Conservation (phyloP, 2,797 vertebrate genomes). For the Cryptoblepharus egeriae region DNA sequence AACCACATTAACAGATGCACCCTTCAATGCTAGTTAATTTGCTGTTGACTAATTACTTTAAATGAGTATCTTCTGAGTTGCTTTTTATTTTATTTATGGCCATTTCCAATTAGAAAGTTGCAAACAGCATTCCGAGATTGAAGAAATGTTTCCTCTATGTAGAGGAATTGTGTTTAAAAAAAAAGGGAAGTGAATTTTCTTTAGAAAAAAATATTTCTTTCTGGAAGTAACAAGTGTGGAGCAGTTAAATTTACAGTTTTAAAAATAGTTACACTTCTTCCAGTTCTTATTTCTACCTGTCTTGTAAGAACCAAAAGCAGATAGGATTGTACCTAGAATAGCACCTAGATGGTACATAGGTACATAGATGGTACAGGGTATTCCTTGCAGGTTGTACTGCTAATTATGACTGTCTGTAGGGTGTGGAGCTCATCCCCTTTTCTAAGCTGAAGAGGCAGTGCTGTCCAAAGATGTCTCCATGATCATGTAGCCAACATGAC, state of each 20-base stretch:
- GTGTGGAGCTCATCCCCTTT: no score
- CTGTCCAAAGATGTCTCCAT: no score
- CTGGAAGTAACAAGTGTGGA: not conserved
- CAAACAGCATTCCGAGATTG: not conserved
- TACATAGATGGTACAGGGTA: no score
- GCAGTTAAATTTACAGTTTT: not conserved
- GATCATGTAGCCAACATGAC: no score
- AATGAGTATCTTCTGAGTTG: not conserved
- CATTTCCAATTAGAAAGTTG: not conserved
- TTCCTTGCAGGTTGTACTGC: no score
- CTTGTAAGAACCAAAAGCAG: not conserved
- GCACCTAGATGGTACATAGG: no score
- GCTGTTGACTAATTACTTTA: slow-evolving; percentile 10
- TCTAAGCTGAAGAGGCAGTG: no score
- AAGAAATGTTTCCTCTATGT: not conserved
- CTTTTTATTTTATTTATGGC: not conserved
- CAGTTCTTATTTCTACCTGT: not conserved
- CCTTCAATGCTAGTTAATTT: not conserved
- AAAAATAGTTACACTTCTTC: not conserved
- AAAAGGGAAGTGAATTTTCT: not conserved
- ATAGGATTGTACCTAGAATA: not conserved
- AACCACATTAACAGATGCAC: not conserved
- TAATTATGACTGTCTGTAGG: no score
- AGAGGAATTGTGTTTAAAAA: not conserved
- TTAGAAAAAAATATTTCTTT: not conserved